Base-by-base conservation (phyloP, 2,113 vertebrate genomes). In the Melanotaenia duboulayi region DNA sequence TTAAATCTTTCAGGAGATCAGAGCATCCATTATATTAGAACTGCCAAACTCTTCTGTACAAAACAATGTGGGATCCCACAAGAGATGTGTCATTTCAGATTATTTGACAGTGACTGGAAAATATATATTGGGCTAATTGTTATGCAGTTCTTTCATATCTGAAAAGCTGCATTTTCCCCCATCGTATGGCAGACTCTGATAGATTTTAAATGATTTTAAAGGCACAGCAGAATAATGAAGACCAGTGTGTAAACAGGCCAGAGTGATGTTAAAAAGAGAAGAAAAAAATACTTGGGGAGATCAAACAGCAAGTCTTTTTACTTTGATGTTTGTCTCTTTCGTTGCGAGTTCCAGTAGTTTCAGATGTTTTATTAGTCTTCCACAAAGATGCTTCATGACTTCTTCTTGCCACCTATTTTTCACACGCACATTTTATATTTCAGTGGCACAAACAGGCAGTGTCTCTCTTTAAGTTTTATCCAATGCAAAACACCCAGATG, bases 301-400 rank as follows among this genome's bases (percentile, higher is more conserved):
- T 92, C 88, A 94, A 93, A 91, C 86, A 82, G 69, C 40, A 57
- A 67, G 65, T 72, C 70, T 62, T 67, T 78, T 67, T 75, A 87
- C 90, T 93, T 91, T 92, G 90, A 92, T 90, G 87, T 93, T 80
- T 75, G 75, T 87, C 68, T 88, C 80, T 81, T 85, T 86, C 57
- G 32, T 86, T 88, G 65, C 74, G 68, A 77, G 70, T 68, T 84
- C 58, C 16, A 48, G 84, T 78, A 78, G 76, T 87, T 92, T 88
- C 44, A 68, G 61, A 80, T 56, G 48, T 87, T 92, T 93, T 92
- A 92, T 89, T 86, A 76, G 82, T 88, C 83, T 78, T 87, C 80
- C 76, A 81, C 70, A n/a, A 73, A 82, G 76, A 80, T 8, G 61
- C 70, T 80, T 88, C 62, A 66, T 76, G 63, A 83, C 50, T 50